phyloP scores from a whole-genome alignment of 2,888 invertebrate species.

The Phlogophora meticulosa region DNA sequence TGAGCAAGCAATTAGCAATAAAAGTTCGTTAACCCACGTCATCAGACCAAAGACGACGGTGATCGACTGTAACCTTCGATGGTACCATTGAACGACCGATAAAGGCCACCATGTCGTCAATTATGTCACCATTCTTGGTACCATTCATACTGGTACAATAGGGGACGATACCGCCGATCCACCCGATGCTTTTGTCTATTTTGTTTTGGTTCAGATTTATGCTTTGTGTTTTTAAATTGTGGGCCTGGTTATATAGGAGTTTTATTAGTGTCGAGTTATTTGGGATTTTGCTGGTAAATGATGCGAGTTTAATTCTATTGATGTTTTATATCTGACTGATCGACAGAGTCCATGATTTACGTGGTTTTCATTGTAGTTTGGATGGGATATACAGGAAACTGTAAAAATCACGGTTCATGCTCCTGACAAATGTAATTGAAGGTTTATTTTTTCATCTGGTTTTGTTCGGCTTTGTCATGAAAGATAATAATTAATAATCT shows the following conservation, averaged over 20 bases:
- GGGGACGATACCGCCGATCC: constrained; percentile 61
- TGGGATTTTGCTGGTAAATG: constrained; percentile 19
- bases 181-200: constrained; percentile 61
- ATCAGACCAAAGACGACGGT: constrained; percentile 60
- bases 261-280: constrained; percentile 24
- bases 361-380: neutral
- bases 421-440: neutral
- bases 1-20: constrained; percentile 57
- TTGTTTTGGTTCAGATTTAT: constrained; percentile 51
- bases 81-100: constrained; percentile 66
- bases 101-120: constrained; percentile 71
- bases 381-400: neutral
- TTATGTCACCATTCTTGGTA: constrained; percentile 76
- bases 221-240: constrained; percentile 55
- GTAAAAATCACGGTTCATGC: neutral
- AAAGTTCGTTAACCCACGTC: constrained; percentile 68
- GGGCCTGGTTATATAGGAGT: constrained; percentile 17
- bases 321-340: neutral
- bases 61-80: constrained; percentile 73
- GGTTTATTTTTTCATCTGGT: neutral
- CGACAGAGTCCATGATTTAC: neutral
- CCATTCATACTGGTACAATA: constrained; percentile 72
- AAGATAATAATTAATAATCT: constrained; percentile 16
- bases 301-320: constrained; percentile 21
- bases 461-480: neutral